phyloP scores from a whole-genome alignment of 92 coral and sea anemone species.

The Siderastrea radians region DNA sequence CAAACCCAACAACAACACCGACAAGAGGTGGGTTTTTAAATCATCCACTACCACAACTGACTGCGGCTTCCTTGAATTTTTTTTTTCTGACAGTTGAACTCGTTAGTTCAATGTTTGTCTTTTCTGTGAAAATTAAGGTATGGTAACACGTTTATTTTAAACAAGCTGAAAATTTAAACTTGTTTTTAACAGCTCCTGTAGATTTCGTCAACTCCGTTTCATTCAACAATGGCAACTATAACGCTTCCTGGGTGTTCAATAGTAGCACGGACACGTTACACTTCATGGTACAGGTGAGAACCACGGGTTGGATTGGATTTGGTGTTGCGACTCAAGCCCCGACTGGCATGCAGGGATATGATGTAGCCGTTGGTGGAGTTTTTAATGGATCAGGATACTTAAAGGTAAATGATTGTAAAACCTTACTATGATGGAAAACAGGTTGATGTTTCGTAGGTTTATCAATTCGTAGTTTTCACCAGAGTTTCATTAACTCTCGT shows the following conservation, averaged over 20 bases:
- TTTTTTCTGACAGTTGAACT: too few species aligned
- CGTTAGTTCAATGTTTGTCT: too few species aligned
- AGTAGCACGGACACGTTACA: not conserved
- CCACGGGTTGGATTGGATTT: slow-evolving; percentile 8
- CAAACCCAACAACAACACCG: not conserved
- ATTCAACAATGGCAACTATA: not conserved
- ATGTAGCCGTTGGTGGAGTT: slow-evolving; percentile 8
- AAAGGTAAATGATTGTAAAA: not conserved
- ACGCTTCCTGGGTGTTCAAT: slow-evolving; percentile 11
- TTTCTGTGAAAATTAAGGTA: too few species aligned
- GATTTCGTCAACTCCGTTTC: not conserved
- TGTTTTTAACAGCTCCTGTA: not conserved
- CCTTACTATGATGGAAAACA: too few species aligned
- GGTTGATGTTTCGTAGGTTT: too few species aligned
- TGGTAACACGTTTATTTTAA: too few species aligned
- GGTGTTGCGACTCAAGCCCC: not conserved
- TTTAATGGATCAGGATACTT: not conserved
- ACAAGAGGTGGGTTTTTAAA: not conserved
- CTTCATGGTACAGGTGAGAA: not conserved
- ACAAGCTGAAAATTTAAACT: not conserved
- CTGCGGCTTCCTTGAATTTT: too few species aligned
- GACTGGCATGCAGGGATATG: not conserved
- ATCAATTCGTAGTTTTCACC: not conserved
- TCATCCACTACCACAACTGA: too few species aligned
- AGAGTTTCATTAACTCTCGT: too few species aligned